A percentile compares a stretch with the other conserved stretches of the same genome.
phyloP scores from a whole-genome alignment of 2,888 invertebrate genomes.

The Eilema griseolum region DNA sequence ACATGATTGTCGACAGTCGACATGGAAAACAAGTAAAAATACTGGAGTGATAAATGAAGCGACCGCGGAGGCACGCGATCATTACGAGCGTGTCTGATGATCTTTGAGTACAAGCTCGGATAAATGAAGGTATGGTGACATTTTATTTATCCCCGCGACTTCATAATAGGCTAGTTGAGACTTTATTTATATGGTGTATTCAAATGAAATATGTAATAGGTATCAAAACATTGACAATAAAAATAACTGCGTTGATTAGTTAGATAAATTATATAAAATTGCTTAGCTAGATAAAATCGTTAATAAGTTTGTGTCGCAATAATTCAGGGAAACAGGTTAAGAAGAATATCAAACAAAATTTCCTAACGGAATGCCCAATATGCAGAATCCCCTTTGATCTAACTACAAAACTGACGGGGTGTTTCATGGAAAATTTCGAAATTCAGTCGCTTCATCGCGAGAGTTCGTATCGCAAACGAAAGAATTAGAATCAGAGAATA shows the following conservation, averaged over 20 bases:
- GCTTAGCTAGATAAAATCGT: not conserved
- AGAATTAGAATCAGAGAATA: too few species aligned
- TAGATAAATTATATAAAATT: not conserved
- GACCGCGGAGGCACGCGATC: conserved; percentile 74
- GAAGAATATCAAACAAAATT: too few species aligned
- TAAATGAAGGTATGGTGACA: conserved; percentile 43
- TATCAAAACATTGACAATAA: not conserved
- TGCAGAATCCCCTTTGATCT: too few species aligned
- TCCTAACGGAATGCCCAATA: too few species aligned
- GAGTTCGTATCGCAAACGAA: too few species aligned
- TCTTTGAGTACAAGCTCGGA: conserved; percentile 41
- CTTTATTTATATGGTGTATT: not conserved
- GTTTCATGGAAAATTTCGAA: too few species aligned
- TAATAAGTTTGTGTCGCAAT: not conserved
- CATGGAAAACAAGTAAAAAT: conserved; percentile 83
- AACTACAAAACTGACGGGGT: too few species aligned
- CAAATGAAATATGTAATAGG: not conserved
- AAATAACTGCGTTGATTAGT: not conserved
- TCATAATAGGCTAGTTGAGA: not conserved
- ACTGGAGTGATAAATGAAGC: conserved; percentile 79
- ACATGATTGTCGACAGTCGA: conserved; percentile 83
- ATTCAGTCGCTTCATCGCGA: too few species aligned
- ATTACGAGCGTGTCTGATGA: conserved; percentile 62
- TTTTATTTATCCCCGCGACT: conserved; percentile 36
- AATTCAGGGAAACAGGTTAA: too few species aligned